Percentiles rank a stretch among this genome's conserved stretches.
Evolutionary conservation across 2,797 vertebrate species (phyloP).

Genomic region (Gadopsis marmoratus): DNA sequence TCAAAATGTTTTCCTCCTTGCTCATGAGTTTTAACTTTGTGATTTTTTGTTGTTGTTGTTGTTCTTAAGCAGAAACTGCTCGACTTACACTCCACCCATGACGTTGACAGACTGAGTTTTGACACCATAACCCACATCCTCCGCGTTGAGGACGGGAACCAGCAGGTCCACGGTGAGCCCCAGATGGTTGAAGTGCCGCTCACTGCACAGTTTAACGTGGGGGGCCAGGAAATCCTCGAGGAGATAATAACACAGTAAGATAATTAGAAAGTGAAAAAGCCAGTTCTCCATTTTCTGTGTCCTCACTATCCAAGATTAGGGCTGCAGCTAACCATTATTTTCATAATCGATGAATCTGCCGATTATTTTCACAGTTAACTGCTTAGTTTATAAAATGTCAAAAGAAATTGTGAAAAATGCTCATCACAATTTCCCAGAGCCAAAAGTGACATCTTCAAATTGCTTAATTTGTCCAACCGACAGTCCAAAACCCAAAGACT

Average conservation of each 20-base stretch:
- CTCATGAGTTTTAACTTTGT: not conserved
- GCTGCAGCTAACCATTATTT: too few species aligned
- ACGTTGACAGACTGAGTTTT: slow-evolving; percentile 92
- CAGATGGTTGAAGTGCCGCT: slow-evolving; percentile 86
- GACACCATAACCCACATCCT: slow-evolving; percentile 86
- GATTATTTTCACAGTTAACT: too few species aligned
- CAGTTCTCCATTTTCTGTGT: not conserved
- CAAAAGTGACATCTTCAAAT: too few species aligned
- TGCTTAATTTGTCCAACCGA: too few species aligned
- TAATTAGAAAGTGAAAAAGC: not conserved
- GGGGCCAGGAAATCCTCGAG: slow-evolving; percentile 90
- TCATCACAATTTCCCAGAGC: too few species aligned
- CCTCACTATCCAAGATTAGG: not conserved
- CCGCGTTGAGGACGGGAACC: slow-evolving; percentile 89
- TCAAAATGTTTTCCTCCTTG: not conserved
- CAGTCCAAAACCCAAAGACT: too few species aligned
- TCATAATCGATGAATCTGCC: too few species aligned
- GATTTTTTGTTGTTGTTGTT: not conserved
- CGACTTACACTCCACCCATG: slow-evolving; percentile 93
- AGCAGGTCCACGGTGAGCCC: slow-evolving; percentile 88
- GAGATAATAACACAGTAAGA: not conserved
- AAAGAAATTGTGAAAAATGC: too few species aligned
- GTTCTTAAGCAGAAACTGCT: not conserved
- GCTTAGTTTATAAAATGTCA: too few species aligned
- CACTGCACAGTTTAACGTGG: slow-evolving; percentile 91